Evolutionary conservation across 1,140 invertebrate genomes (phyloP).

Genomic region (Colletes gigas): DNA sequence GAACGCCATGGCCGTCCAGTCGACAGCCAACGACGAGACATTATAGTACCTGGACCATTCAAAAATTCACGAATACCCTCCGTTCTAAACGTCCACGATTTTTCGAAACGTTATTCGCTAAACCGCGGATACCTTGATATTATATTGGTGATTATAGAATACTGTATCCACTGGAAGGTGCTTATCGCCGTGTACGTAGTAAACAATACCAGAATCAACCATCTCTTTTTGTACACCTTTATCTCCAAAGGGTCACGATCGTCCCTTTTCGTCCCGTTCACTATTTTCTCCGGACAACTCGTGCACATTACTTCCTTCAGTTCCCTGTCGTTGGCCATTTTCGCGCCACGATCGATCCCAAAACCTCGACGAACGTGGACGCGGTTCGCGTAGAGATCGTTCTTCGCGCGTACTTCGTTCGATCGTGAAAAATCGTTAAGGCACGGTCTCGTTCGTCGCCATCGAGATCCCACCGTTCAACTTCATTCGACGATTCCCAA

Average conservation of each 20-base stretch:
- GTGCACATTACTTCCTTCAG: slow-evolving; percentile 29
- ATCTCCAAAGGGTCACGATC: slow-evolving; percentile 25
- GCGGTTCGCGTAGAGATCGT: too few relatives aligned
- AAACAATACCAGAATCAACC: slow-evolving; percentile 84
- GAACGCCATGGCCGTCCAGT: slow-evolving; percentile 87
- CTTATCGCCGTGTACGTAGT: slow-evolving; percentile 81
- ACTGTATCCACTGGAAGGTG: slow-evolving; percentile 83
- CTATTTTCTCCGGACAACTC: slow-evolving; percentile 7
- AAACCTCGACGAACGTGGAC: too few relatives aligned
- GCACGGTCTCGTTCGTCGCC: too few relatives aligned
- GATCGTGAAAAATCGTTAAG: neutral
- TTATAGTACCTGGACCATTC: slow-evolving; percentile 79
- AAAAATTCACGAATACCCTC: too few relatives aligned
- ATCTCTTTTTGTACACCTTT: slow-evolving; percentile 80
- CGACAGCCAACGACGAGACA: slow-evolving; percentile 82
- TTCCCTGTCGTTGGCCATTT: slow-evolving; percentile 41
- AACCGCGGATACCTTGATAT: slow-evolving; percentile 72
- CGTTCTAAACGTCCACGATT: too few relatives aligned
- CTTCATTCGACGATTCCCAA: neutral
- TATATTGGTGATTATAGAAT: slow-evolving; percentile 82
- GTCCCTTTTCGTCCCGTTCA: neutral
- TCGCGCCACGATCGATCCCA: too few relatives aligned
- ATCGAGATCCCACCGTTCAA: too few relatives aligned
- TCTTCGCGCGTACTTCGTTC: too few relatives aligned
- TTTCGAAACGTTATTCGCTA: too few relatives aligned